Conservation (phyloP, 2,797 vertebrate genomes). For the Lycodopsis pacificus region DNA sequence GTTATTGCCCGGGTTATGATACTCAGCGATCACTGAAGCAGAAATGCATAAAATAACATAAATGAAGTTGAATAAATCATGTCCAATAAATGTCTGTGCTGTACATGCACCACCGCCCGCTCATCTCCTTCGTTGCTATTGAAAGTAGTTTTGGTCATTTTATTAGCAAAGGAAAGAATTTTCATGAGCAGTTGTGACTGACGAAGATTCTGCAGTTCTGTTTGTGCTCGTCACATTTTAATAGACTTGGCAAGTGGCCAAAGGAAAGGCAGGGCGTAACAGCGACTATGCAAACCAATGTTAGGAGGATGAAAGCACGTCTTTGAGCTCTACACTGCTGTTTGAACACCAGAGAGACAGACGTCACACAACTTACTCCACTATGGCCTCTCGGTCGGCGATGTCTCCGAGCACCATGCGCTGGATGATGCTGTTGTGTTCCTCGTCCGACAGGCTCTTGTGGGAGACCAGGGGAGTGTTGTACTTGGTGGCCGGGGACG, state of each 20-base stretch:
- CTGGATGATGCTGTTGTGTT: constrained; percentile 98
- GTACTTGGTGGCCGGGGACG: constrained; percentile 96
- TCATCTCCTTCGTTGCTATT: too few species aligned
- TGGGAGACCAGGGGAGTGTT: constrained; percentile 97
- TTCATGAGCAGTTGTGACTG: neutral
- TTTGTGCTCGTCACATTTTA: neutral
- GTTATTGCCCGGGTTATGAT: too few species aligned
- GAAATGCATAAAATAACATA: too few species aligned
- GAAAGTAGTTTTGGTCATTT: too few species aligned
- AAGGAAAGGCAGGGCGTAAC: neutral
- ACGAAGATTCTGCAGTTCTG: neutral
- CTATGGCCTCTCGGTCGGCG: constrained; percentile 93
- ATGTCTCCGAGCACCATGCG: constrained; percentile 98
- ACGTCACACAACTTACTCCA: constrained; percentile 86
- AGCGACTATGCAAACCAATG: neutral
- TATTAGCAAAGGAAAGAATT: too few species aligned
- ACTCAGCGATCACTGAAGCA: too few species aligned
- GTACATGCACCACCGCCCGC: too few species aligned
- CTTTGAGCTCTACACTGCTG: neutral
- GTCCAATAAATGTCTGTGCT: too few species aligned
- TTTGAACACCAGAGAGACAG: neutral
- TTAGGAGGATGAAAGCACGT: neutral
- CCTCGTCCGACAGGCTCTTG: constrained; percentile 96
- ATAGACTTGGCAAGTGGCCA: neutral
- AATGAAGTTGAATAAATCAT: too few species aligned